Base-by-base conservation (phyloP, 2,797 vertebrate genomes). In the Arctocebus calabarensis region DNA sequence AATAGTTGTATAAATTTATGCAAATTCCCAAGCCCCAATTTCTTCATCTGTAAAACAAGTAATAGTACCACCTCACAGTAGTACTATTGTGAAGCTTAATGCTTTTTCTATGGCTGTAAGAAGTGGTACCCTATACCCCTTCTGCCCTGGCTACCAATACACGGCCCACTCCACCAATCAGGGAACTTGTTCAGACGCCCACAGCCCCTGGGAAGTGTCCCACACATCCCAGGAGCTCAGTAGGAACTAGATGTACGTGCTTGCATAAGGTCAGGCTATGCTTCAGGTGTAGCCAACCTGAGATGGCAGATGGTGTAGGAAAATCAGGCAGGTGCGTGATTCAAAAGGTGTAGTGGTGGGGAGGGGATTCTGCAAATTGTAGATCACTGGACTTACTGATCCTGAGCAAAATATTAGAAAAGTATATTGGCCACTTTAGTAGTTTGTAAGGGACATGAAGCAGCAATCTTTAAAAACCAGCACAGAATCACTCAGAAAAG, bases 391-490 rank as follows among this genome's bases (percentile, higher is more conserved):
- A 59, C 19, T 91, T 79, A 73, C 10, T 37, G 34, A 66, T 64
- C 52, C 37, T 40, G 9, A 82, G 34, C 52, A 91, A 92, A 87
- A 88, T 57, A 64, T 94, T 74, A 78, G 75, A 87, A 73, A 82
- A 87, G 40, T 32, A 0, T 88, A 27, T 32, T 61, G 43, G 61
- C 34, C 12, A 27, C 20, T 45, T 90, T 3, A 52, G 83, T 88
- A 34, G 10, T 79, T 84, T 82, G 12, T 90, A 92, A 81, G 70
- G 57, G 43, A 94, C 55, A 22, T 85, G 14, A 78, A 90, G 20
- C 52, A 75, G 55, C 13, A 14, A 40, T 74, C 48, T 93, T 62
- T 88, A 48, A 87, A 70, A 94, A n/a, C 20, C 19, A 88, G 62
- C 73, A 62, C 64, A 73, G 19, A 83, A 75, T 92, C 27, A n/a